Evolutionary conservation across 2,113 vertebrate genomes (phyloP).

Genomic region (Nothocercus nigrocapillus): DNA sequence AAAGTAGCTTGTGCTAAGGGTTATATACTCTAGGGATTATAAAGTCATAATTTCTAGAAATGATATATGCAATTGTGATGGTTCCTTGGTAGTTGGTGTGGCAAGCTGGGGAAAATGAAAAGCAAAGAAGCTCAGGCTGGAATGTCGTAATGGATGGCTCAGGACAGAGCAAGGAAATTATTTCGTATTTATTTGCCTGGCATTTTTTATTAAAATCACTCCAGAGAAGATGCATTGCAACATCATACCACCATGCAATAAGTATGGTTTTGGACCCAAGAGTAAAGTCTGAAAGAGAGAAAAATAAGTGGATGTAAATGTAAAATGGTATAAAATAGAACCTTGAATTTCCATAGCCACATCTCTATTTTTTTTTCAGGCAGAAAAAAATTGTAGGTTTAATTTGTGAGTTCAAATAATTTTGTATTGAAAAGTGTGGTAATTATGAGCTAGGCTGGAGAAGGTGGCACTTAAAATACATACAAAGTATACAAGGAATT

Average conservation of each 20-base stretch:
- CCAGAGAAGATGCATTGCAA: not conserved
- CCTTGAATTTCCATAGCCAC: not conserved
- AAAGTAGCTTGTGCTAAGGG: not conserved
- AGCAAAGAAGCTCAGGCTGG: not conserved
- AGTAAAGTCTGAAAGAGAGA: not conserved
- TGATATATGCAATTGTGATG: not conserved
- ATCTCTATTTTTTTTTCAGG: not conserved
- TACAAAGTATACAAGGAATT: not conserved
- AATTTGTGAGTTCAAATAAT: not conserved
- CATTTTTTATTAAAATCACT: not conserved
- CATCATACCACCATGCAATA: not conserved
- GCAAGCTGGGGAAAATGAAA: not conserved
- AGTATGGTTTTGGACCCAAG: not conserved
- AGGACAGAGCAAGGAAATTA: not conserved
- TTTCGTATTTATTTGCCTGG: not conserved
- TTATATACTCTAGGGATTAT: not conserved
- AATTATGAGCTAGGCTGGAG: not conserved
- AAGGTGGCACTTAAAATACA: not conserved
- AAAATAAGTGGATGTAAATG: not conserved
- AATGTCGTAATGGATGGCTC: not conserved
- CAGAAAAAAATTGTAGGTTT: not conserved
- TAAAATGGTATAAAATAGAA: not conserved
- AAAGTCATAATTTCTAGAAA: constrained; percentile 1
- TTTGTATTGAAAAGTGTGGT: not conserved
- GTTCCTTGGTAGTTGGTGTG: not conserved